Conservation (phyloP, 2,113 vertebrate species). For the Nycticryphes semicollaris region DNA sequence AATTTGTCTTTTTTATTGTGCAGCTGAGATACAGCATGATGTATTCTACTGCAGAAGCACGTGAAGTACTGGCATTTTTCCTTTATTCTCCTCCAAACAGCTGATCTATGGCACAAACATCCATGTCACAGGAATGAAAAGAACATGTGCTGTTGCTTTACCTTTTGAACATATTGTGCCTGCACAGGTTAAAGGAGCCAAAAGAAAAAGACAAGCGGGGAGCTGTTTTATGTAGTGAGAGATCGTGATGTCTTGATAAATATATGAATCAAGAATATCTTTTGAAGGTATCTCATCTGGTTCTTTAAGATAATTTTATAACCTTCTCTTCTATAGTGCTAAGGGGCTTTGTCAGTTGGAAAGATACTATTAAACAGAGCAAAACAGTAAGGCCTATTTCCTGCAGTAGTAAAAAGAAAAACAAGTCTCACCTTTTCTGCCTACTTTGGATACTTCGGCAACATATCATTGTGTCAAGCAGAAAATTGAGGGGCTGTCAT, state of each 20-base stretch:
- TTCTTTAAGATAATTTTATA: conserved; percentile 4
- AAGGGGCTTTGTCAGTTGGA: not conserved
- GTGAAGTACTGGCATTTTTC: not conserved
- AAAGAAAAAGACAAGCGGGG: not conserved
- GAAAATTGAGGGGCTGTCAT: not conserved
- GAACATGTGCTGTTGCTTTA: not conserved
- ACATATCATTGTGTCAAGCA: not conserved
- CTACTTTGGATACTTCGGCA: not conserved
- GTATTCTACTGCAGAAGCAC: conserved; percentile 2
- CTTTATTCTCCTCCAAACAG: conserved; percentile 46
- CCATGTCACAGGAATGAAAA: conserved; percentile 13
- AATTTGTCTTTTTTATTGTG: conserved; percentile 19
- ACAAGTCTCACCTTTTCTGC: not conserved
- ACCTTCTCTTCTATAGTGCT: not conserved
- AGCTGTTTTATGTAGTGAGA: not conserved
- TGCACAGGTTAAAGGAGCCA: conserved; percentile 27
- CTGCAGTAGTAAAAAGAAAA: not conserved
- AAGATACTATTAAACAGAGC: not conserved
- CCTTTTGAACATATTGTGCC: not conserved
- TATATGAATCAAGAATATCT: not conserved
- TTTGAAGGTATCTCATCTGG: not conserved
- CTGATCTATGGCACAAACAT: not conserved
- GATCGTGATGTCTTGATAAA: not conserved
- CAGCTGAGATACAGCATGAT: not conserved
- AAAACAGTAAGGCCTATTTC: not conserved